Evolutionary conservation across 53 echinoderm and acorn worm species (phyloP).

Genomic region (Henricia sp.): DNA sequence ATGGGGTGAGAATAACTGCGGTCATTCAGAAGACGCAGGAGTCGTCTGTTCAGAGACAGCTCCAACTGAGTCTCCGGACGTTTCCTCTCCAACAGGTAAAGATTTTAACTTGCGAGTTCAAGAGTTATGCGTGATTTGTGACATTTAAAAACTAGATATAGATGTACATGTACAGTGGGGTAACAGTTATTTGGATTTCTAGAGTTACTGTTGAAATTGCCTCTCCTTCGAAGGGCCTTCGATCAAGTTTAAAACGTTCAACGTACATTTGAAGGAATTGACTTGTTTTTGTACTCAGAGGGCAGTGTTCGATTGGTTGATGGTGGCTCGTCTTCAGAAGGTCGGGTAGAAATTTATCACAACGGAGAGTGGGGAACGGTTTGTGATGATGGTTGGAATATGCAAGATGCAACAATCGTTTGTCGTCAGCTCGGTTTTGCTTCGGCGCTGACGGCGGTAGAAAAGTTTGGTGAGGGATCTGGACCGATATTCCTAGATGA

Average conservation of each 20-base stretch:
- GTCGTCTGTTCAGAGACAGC: too few species aligned
- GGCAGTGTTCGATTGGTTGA: conserved; percentile 25
- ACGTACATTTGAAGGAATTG: too few species aligned
- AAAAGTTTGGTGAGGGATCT: not conserved
- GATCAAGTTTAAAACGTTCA: too few species aligned
- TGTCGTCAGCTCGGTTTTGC: conserved; percentile 54
- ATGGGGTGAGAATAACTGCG: too few species aligned
- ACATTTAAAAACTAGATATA: not conserved
- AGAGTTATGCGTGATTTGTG: not conserved
- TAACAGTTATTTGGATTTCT: not conserved
- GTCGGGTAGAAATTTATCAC: conserved; percentile 8
- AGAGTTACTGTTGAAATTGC: not conserved
- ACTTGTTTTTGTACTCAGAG: too few species aligned
- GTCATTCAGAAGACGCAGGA: too few species aligned
- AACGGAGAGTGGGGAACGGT: conserved; percentile 24
- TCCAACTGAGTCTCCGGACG: too few species aligned
- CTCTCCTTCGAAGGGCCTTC: not conserved
- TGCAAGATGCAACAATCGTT: conserved; percentile 4
- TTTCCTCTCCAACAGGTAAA: too few species aligned
- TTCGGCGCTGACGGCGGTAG: not conserved
- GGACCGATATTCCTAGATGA: conserved; percentile 39
- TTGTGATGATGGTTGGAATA: not conserved
- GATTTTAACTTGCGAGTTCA: too few species aligned
- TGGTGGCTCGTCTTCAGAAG: conserved; percentile 6
- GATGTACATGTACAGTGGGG: not conserved